phyloP scores from a whole-genome alignment of 1,140 invertebrate species.

The Wiebesia pumilae region DNA sequence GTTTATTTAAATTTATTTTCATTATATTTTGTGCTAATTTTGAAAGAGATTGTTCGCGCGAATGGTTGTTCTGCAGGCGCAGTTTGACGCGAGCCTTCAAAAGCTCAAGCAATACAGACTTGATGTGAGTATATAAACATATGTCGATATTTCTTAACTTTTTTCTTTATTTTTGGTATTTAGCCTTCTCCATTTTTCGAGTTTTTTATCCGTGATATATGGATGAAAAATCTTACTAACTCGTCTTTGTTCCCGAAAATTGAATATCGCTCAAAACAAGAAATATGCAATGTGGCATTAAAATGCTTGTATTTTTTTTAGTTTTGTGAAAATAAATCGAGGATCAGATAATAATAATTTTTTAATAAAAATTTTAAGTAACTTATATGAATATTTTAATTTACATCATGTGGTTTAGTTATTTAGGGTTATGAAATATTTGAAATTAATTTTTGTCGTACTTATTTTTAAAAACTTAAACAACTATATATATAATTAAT shows the following conservation, averaged over 20 bases:
- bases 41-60: not conserved
- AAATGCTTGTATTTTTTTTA: too few relatives aligned
- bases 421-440: too few relatives aligned
- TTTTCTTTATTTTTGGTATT: too few relatives aligned
- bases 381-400: too few relatives aligned
- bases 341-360: too few relatives aligned
- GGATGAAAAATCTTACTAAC: not conserved
- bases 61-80: constrained; percentile 45
- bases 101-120: constrained; percentile 15
- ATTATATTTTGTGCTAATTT: not conserved
- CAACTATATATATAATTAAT: too few relatives aligned
- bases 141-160: not conserved
- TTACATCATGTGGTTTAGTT: too few relatives aligned
- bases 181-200: not conserved
- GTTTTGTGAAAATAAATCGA: too few relatives aligned
- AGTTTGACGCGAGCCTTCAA: constrained; percentile 30
- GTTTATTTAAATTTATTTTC: not conserved
- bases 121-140: constrained; percentile 17
- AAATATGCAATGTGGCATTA: too few relatives aligned
- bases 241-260: constrained; percentile 46
- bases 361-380: too few relatives aligned
- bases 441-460: too few relatives aligned
- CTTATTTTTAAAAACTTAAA: too few relatives aligned
- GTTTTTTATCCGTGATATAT: not conserved
- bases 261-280: not conserved